A percentile compares a stretch with the other conserved stretches of the same genome.
Evolutionary conservation across 64 coral and sea anemone genomes (phyloP).

Genomic region (Porites lutea): DNA sequence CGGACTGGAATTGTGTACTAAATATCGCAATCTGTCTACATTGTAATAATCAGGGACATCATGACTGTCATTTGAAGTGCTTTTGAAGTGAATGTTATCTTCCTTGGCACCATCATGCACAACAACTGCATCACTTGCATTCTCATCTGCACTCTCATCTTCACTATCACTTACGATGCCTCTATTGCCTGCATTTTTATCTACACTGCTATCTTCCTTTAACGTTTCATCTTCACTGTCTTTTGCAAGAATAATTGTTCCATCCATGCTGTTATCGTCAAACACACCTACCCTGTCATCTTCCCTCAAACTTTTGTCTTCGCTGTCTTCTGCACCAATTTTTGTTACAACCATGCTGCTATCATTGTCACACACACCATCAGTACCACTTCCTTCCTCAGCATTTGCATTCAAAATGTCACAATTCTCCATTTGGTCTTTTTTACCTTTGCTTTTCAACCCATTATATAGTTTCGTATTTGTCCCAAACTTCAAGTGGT

Average conservation of each 20-base stretch:
- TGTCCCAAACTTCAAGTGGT: no score
- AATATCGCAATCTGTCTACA: constrained; percentile 13
- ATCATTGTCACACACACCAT: not conserved
- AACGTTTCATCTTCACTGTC: no score
- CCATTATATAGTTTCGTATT: no score
- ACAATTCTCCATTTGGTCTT: not conserved
- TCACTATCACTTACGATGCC: no score
- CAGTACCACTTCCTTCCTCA: not conserved
- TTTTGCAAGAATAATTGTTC: no score
- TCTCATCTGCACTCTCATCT: not conserved
- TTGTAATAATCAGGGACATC: not conserved
- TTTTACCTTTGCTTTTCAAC: not conserved
- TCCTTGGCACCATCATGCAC: not conserved
- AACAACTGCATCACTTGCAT: not conserved
- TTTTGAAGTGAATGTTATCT: no score
- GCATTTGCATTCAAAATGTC: not conserved
- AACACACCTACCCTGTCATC: no score
- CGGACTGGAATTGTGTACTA: constrained; percentile 11
- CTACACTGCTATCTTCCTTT: no score
- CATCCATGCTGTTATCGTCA: no score
- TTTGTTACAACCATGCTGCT: not conserved
- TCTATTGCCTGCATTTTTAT: no score
- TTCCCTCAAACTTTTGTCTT: not conserved
- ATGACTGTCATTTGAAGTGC: not conserved
- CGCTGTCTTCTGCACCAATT: not conserved